Base-by-base conservation (phyloP, 2,888 invertebrate genomes). In the Muschampia plurimacula region DNA sequence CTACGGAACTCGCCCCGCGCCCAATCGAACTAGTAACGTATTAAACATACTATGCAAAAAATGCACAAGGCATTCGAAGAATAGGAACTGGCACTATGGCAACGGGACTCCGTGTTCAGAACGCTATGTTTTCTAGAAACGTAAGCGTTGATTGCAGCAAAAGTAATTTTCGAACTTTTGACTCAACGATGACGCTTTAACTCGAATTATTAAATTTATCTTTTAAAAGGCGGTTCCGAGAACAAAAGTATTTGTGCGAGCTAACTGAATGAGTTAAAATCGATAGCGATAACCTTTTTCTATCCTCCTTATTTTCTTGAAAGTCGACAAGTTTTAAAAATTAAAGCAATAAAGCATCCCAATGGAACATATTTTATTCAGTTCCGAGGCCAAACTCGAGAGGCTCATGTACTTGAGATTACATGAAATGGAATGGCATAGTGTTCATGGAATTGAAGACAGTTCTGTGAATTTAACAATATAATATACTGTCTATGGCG, bases 151-250 rank as follows among this genome's bases (percentile, higher is more conserved):
- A 6, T n/a, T n/a, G 52, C 2, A 32, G n/a, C 52, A n/a, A 8
- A 52, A 52, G 15, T 15, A 9, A 9, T 52, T 52, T 15, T 52
- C 52, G 15, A 52, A 52, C 8, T 15, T 52, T 52, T 22, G 22
- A 10, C 22, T 55, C 55, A 22, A 15, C 1, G 22, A 55, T 55
- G 6, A 55, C 22, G n/a, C 13, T 49, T 49, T 9, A 55, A 41
- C 39, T 62, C 62, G 62, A 62, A 62, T 41, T 39, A 15, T 39
- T 13, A 62, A 62, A 62, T 62, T 62, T 62, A 39, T 1, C 39
- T 62, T 15, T 8, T n/a, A 8, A 7, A 8, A 12, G 7, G 2
- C 6, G 7, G 6, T 60, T 8, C 62, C 9, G 39, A 9, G 9
- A 62, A 39, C 62, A 8, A 39, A 62, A n/a, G 15, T 15, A 6